A percentile compares a stretch with the other conserved stretches of the same genome.
Conservation (phyloP, 2,113 vertebrate species). For the Neolamprologus devosi region DNA sequence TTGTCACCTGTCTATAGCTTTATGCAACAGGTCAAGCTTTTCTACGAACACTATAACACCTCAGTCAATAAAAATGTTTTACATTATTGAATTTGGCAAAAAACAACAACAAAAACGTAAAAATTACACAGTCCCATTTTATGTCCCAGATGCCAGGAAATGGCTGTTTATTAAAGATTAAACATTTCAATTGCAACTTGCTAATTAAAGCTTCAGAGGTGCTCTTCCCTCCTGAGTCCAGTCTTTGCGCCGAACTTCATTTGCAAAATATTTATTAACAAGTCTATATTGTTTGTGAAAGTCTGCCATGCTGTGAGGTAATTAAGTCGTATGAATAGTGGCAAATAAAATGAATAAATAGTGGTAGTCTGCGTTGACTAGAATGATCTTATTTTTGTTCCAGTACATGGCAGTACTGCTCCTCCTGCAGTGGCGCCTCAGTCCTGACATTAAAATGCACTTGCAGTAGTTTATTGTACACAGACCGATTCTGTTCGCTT, state of each 20-base stretch:
- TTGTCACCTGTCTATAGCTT: not conserved
- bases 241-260: not conserved
- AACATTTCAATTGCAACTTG: not conserved
- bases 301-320: not conserved
- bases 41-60: not conserved
- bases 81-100: not conserved
- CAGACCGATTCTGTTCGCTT: not conserved
- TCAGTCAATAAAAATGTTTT: not conserved
- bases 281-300: not conserved
- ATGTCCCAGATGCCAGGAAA: not conserved
- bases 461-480: not conserved
- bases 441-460: not conserved
- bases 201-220: not conserved
- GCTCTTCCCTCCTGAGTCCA: not conserved
- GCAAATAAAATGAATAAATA: not conserved
- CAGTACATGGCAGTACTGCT: not conserved
- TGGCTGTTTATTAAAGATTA: not conserved
- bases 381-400: not conserved
- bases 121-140: not conserved
- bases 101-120: not conserved
- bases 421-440: not conserved
- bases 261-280: not conserved
- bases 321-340: not conserved
- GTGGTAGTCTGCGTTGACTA: not conserved
- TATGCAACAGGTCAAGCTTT: not conserved